phyloP scores from a whole-genome alignment of 2,113 vertebrate species.

The Hoplias malabaricus region DNA sequence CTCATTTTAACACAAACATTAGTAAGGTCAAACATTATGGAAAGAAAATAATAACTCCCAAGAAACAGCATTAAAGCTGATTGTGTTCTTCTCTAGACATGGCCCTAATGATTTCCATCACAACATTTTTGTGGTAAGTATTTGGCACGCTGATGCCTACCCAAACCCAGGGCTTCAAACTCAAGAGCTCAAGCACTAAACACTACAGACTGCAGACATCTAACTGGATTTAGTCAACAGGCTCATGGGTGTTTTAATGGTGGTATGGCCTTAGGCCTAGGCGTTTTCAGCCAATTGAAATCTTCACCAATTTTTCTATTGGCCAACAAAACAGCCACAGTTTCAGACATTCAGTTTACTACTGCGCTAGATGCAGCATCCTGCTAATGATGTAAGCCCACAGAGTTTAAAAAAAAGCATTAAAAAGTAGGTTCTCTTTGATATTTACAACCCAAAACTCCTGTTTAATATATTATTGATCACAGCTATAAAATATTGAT shows the following conservation, averaged over 20 bases:
- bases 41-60: no score
- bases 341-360: neutral
- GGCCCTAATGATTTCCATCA: slow-evolving; percentile 27
- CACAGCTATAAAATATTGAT: no score
- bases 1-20: neutral
- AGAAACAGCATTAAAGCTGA: neutral
- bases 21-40: neutral
- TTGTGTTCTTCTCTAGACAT: neutral
- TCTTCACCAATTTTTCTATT: neutral
- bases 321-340: neutral
- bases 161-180: neutral
- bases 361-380: no score
- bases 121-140: slow-evolving; percentile 34
- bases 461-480: no score
- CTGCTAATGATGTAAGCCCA: neutral
- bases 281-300: neutral
- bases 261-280: neutral
- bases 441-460: no score
- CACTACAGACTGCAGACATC: neutral
- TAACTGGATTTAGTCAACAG: neutral
- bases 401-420: no score
- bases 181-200: neutral
- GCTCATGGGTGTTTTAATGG: neutral
- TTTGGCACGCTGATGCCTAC: slow-evolving; percentile 6
- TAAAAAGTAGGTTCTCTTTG: no score